phyloP scores from a whole-genome alignment of 1,140 invertebrate species.

The Papilio polyxenes region DNA sequence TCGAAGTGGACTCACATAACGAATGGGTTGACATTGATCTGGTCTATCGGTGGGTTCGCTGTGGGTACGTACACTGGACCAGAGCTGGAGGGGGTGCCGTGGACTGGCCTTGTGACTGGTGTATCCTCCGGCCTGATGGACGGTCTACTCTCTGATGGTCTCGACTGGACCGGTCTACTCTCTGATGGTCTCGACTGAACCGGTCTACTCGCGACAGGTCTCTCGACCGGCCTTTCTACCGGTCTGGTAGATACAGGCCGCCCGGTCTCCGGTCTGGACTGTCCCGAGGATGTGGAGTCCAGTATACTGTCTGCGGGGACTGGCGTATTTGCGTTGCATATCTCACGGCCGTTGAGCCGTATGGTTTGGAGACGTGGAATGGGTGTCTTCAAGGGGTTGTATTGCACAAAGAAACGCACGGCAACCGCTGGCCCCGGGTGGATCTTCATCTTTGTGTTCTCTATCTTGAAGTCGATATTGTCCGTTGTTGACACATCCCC shows the following conservation, averaged over 20 bases:
- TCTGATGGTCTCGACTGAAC: conserved; percentile 32
- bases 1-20: conserved; percentile 56
- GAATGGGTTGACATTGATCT: conserved; percentile 53
- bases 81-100: conserved; percentile 49
- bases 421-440: conserved; percentile 69
- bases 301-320: conserved; percentile 52
- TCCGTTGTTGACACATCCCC: conserved; percentile 72
- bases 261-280: conserved; percentile 31
- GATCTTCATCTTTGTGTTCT: conserved; percentile 75
- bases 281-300: conserved; percentile 36
- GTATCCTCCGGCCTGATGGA: conserved; percentile 53
- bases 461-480: conserved; percentile 74
- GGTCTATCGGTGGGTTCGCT: conserved; percentile 45
- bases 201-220: conserved; percentile 39
- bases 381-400: conserved; percentile 62
- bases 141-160: conserved; percentile 42
- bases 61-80: conserved; percentile 62
- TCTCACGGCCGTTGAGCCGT: conserved; percentile 71
- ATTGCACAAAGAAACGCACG: conserved; percentile 73
- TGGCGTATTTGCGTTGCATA: conserved; percentile 69
- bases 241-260: conserved; percentile 38
- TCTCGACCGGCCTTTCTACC: conserved; percentile 37
- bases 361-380: conserved; percentile 62
- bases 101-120: conserved; percentile 51
- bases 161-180: conserved; percentile 37